Evolutionary conservation across 1,140 invertebrate genomes (phyloP), one percentile per base, ranked within the genome.

Genomic region (Frieseomelitta varia): DNA sequence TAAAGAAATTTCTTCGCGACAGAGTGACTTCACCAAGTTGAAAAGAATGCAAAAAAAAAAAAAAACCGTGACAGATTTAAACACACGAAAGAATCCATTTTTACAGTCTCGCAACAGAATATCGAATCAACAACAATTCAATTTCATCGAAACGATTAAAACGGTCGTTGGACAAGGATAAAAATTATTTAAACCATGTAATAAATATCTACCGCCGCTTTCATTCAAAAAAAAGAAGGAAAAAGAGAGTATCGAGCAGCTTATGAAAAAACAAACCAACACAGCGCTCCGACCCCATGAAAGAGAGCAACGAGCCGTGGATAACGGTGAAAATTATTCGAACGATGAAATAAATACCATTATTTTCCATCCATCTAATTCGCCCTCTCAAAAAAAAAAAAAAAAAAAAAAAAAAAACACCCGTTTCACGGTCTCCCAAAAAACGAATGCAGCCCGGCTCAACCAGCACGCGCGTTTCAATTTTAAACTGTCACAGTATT

Each of bases 401-500:
- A 39, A 39, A 39, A 39, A 4, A 39, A 4, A 39, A 39, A 39
- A 39, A 39, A 39, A 39, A 39, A 4, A 39, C 39, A 21, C 11
- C 27, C 30, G 30, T 61, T n/a, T 19, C 73, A 3, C 51, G 27
- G 24, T 30, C 55, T 21, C 17, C 12, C 4, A 19, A 61, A 68
- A 68, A 68, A 30, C 39, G 30, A 61, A 74, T 21, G 17, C 27
- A 24, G 14, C 27, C 12, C 19, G n/a, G 21, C 21, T 39, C 30
- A 58, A 39, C 19, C 15, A 14, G 39, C 51, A 30, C 27, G 14
- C 21, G 51, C 0, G 27, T 79, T 71, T 63, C 81, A 72, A 78
- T 79, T 84, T 63, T 19, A 27, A 63, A 55, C 55, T 30, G 67
- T 71, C 65, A n/a, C 63, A 47, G 27, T 71, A 79, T 78, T 69